Evolutionary conservation across 2,797 vertebrate genomes (phyloP), one percentile per base, ranked within the genome.

Genomic region (Smutsia gigantea): DNA sequence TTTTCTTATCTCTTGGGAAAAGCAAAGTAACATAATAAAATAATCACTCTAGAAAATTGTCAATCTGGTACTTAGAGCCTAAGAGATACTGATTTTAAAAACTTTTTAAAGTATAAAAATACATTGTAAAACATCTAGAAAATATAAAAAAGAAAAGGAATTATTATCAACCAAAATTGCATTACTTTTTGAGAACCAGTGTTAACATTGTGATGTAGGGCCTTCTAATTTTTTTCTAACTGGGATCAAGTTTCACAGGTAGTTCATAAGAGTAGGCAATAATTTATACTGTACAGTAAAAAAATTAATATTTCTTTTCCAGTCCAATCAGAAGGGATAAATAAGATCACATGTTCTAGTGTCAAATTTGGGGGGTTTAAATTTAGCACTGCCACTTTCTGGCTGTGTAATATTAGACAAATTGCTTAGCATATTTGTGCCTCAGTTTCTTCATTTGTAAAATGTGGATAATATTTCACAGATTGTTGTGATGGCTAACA

Each of bases 231-330:
- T 87, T 59, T 49, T 68, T 89, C n/a, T 87, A 84, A 71, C 42
- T 87, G 66, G 46, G 39, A 84, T 87, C 55, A 84, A 79, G 51
- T 75, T 92, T 66, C 19, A 55, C 27, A 59, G 31, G 29, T 57
- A 75, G 42, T 89, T 88, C 74, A 97, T 10, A 2, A 2, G 31
- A 91, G n/a, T 93, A 29, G 46, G 77, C 72, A 84, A 11, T 81
- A 87, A 68, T 87, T 95, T 87, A 59, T 9, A 89, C 10, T 79
- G 19, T 68, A 85, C 2, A 92, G 59, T 88, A 90, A 86, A 90
- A 87, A 86, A 85, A 74, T 75, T 55, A 97, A 59, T 46, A 95
- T 93, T 96, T 96, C 31, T 49, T 85, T 34, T 92, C 95, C 11
- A 87, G 53, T 96, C 59, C 87, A 46, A 90, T 87, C 46, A 84